Evolutionary conservation across 23 tunicate genomes (phyloP).

Genomic region (Trididemnum miniatum): DNA sequence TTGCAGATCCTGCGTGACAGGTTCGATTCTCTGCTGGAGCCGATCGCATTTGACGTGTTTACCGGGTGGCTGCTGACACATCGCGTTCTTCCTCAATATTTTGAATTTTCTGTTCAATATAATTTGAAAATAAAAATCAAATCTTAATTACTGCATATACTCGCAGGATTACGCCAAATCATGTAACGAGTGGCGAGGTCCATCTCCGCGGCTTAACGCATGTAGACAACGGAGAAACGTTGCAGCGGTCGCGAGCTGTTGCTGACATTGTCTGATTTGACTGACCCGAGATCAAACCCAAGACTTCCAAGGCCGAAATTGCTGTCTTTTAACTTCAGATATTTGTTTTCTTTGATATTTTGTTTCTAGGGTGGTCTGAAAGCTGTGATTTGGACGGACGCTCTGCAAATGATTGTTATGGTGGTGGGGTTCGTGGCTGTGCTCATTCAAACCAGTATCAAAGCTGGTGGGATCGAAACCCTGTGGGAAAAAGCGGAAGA

Average conservation of each 20-base stretch:
- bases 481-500: constrained; percentile 11
- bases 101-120: too few relatives aligned
- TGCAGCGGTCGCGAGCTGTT: not conserved
- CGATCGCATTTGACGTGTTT: too few relatives aligned
- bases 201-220: not conserved
- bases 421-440: constrained; percentile 31
- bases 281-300: not conserved
- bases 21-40: too few relatives aligned
- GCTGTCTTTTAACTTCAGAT: not conserved
- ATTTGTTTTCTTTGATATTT: too few relatives aligned
- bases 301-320: not conserved
- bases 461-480: constrained; percentile 33
- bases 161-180: not conserved
- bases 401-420: constrained; percentile 38
- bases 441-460: constrained; percentile 23
- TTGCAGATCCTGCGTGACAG: too few relatives aligned
- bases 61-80: too few relatives aligned
- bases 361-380: constrained; percentile 52
- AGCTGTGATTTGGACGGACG: constrained; percentile 71
- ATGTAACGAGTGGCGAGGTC: not conserved
- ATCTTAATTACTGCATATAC: not conserved
- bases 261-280: not conserved
- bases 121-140: too few relatives aligned
- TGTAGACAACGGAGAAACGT: not conserved
- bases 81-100: too few relatives aligned